phyloP scores from a whole-genome alignment of 1,140 invertebrate genomes.

The Drosophila arawakana region DNA sequence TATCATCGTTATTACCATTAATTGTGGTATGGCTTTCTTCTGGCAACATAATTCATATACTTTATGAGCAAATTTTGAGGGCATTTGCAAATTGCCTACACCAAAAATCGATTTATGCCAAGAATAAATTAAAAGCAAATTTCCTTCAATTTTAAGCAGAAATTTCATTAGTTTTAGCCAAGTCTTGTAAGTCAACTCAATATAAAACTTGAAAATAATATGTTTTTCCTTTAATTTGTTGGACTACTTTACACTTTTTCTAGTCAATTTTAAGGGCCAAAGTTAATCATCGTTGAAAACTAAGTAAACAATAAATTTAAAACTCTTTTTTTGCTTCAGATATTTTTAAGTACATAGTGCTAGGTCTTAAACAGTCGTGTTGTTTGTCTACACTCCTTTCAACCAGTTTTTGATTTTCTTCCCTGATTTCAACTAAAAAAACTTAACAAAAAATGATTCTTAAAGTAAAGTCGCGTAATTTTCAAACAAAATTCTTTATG shows the following conservation, averaged over 20 bases:
- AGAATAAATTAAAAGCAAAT: not conserved
- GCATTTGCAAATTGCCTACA: not conserved
- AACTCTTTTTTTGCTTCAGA: too few species aligned
- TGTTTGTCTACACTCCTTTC: too few species aligned
- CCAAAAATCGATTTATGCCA: slow-evolving; percentile 3
- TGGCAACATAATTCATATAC: slow-evolving; percentile 27
- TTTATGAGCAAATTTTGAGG: slow-evolving; percentile 8
- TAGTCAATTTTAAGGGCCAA: too few species aligned
- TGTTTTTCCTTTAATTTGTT: too few species aligned
- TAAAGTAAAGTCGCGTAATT: slow-evolving; percentile 3
- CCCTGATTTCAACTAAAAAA: not conserved
- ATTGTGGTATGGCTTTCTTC: slow-evolving; percentile 19
- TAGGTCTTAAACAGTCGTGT: too few species aligned
- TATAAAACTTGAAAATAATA: too few species aligned
- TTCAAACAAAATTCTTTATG: slow-evolving; percentile 29
- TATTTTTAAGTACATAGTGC: too few species aligned
- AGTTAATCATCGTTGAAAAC: too few species aligned
- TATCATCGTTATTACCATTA: slow-evolving; percentile 26
- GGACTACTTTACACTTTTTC: too few species aligned
- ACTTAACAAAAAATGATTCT: not conserved
- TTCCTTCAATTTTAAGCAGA: not conserved
- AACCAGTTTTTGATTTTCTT: not conserved
- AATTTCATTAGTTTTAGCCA: too few species aligned
- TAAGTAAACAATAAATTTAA: too few species aligned
- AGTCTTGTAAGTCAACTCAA: not conserved